Evolutionary conservation across 2,888 invertebrate genomes (phyloP), one percentile per base, ranked within the genome.

Genomic region (Apantesis nais): DNA sequence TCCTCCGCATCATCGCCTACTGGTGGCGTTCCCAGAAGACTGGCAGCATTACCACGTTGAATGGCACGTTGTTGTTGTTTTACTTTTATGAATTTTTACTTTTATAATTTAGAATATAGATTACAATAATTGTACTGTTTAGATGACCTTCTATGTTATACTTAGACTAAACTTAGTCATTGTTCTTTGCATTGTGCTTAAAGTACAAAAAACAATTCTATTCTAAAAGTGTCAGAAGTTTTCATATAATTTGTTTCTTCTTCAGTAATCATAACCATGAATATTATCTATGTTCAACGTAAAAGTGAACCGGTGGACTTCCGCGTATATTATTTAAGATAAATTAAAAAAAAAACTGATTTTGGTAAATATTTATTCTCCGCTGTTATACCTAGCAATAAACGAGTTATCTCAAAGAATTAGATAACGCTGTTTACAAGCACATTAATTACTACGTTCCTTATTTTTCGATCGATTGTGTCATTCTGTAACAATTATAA

Each of bases 401-500:
- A 39, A 39, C 12, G 41, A 68, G 63, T 55, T 64, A 64, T 58
- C 63, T 22, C 16, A 52, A 34, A 48, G 22, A 52, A 44, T 63
- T 16, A 55, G 63, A 68, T 68, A 68, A 68, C 52, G n/a, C 7
- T 68, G 55, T 68, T 68, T 68, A 68, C 55, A 55, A 37, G n/a
- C 25, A 66, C 16, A 66, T 37, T 37, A 66, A 55, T 66, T 12
- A 55, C 34, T 52, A n/a, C 34, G 31, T 31, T 48, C 16, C 31
- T 52, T 19, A 19, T n/a, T 37, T n/a, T 66, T 16, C 52, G 31
- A 66, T 39, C 1, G 39, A 52, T 52, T 16, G n/a, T 1, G 22
- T 11, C 16, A 37, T 16, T 37, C 37, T n/a, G 34, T 55, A 14
- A 1, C 9, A 29, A 44, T n/a, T n/a, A n/a, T 48, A 48, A 64